Base-by-base conservation (phyloP, 1,140 invertebrate species). In the Brachionus paranguensis region DNA sequence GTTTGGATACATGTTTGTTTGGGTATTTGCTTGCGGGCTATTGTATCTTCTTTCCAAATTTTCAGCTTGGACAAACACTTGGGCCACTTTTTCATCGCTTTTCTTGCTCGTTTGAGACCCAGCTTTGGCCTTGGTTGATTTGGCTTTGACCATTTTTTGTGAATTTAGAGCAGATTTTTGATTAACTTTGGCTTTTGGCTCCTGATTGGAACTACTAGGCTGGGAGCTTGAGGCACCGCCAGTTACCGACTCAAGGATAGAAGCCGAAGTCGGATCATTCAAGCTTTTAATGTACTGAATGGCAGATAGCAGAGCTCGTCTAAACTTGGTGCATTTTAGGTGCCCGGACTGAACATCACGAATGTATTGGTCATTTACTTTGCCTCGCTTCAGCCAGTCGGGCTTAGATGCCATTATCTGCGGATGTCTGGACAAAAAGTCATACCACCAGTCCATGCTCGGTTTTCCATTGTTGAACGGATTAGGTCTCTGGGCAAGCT, bases 381-480 rank as follows among this genome's bases (percentile, higher is more conserved):
- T 84, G 14, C 81, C 81, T 11, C 81, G 43, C 68, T 47, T 84
- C 8, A 84, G 33, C 81, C 81, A 84, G 11, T 84, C 81, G 3
- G 81, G 81, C 53, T 84, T 84, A 74, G 81, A 84, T 1, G 81
- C 81, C 81, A 84, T 70, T 50, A 84, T 72, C 70, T 84, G 81
- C 12, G 81, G 81, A 55, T 84, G 81, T 41, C 81, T 70, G 14
- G 81, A 84, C 37, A 84, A 55, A 72, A 84, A 84, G 33, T 84
- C 81, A 74, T 84, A 84, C 81, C 81, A 84, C 81, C 81, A 84
- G 29, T 84, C 81, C 81, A 84, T 84, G 14, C 60, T 70, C 12
- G 81, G 81, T 37, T 74, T 70, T 14, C 81, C 81, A 55, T 84
- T 84, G 14, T 84, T 68, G 37, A 84, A 84, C 10, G 81, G 81